Evolutionary conservation across 2,113 vertebrate species (phyloP).

Genomic region (Lamprotornis superbus): DNA sequence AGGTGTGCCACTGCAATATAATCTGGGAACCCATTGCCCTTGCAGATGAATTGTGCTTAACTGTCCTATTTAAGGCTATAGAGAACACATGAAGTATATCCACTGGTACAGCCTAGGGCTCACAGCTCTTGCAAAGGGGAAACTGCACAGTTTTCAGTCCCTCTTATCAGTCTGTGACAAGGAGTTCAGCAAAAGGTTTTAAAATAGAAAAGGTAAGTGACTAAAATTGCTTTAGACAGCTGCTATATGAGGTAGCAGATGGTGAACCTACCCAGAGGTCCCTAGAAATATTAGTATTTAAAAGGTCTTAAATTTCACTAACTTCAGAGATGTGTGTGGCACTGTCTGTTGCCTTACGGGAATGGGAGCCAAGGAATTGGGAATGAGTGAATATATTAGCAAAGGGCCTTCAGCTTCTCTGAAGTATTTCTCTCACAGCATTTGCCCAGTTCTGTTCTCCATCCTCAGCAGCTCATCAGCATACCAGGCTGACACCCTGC

Average conservation of each 20-base stretch:
- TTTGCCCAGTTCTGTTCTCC: conserved; percentile 9
- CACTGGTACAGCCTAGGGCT: not conserved
- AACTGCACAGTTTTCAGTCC: not conserved
- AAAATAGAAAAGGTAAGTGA: conserved; percentile 6
- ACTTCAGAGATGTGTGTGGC: not conserved
- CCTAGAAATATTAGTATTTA: conserved; percentile 60
- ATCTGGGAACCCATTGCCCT: not conserved
- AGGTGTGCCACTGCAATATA: not conserved
- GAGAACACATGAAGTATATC: not conserved
- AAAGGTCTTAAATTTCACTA: conserved; percentile 42
- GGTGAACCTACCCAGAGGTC: not conserved
- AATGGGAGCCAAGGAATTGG: not conserved
- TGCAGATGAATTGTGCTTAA: not conserved
- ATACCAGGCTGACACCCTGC: not conserved
- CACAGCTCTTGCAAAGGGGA: not conserved
- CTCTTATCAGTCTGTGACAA: not conserved
- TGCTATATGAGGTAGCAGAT: conserved; percentile 43
- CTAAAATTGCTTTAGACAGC: conserved; percentile 22
- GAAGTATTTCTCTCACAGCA: not conserved
- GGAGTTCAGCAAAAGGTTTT: not conserved
- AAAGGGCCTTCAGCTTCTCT: conserved; percentile 33
- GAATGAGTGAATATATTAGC: not conserved
- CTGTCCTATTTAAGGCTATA: not conserved
- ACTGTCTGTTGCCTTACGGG: conserved; percentile 4
- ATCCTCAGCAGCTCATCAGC: conserved; percentile 6